Base-by-base conservation (phyloP, 2,113 vertebrate species). In the Centropus bengalensis region DNA sequence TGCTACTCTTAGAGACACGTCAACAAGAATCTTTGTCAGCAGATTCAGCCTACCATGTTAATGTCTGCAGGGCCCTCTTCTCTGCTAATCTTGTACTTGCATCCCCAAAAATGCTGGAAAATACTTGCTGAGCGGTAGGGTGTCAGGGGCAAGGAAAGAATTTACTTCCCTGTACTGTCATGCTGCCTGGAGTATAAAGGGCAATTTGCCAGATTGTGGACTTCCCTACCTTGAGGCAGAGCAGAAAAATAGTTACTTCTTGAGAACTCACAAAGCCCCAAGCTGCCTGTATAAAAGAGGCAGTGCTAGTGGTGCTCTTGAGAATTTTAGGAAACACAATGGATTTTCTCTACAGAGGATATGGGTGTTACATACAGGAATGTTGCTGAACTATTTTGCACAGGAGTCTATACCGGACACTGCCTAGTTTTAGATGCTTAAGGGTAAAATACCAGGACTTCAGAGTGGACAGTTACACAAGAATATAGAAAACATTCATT, bases 1-100 rank as follows among this genome's bases (percentile, higher is more conserved):
- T 90, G 87, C 75, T 92, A 59, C 67, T 91, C 92, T 92, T 85
- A 73, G 54, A 95, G 69, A 45, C 87, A 40, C 51, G 78, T 91
- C 95, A 91, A 78, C 91, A 96, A 83, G 84, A 96, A 97, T 97
- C 97, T 97, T 95, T 94, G 96, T 96, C 96, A 96, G 81, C 82
- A 94, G 51, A 60, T 40, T 93, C 92, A 92, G 52, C 93, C 77
- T 86, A 89, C 96, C 84, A 92, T 84, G 67, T 88, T 94, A 97
- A 96, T 92, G 28, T 93, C 96, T 95, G 86, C 80, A 86, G 68
- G 96, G 85, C 70, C 73, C 52, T 47, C 52, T 92, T 84, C 84
- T 38, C 81, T 58, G 45, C 89, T 40, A 54, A 77, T 81, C 80
- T 69, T 77, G 17, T 51, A 96, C 86, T 84, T 90, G 73, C 40